Evolutionary conservation across 2,888 invertebrate species (phyloP), one percentile per base, ranked within the genome.

Genomic region (Tenthredo distinguenda): DNA sequence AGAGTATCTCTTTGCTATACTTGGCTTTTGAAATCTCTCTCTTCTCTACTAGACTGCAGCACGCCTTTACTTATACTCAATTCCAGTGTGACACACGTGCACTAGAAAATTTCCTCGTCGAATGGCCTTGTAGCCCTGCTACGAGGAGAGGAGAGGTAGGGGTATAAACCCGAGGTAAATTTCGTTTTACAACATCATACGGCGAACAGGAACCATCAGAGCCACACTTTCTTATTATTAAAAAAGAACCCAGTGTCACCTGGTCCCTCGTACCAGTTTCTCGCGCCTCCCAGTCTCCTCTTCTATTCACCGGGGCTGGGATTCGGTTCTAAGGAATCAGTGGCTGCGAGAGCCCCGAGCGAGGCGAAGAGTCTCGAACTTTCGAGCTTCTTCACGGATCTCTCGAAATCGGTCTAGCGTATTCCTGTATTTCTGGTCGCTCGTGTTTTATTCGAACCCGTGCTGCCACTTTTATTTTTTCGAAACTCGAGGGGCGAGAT

Each of bases 1-100:
- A 88, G 90, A 93, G 93, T 92, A 91, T 87, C 82, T 87, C 84
- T 87, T 87, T 79, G 68, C 77, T 79, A 85, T 86, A 62, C 47
- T 85, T 86, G 81, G 68, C 85, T 86, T 87, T 87, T 88, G 18
- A 89, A 89, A 88, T 89, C 87, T 88, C 87, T 87, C 88, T 86
- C 87, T 85, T 86, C 87, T 87, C 87, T 87, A 86, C 86, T 55
- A 85, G 87, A 86, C 84, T 86, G 86, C 87, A 86, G 76, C 83
- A 77, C 68, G 79, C 62, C 84, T 55, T 55, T 79, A 62, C 79
- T 43, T 85, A 34, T 62, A 81, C 81, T 81, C 62, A 62, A 81
- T 62, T 81, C 81, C 62, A 43, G 21, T 62, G 58, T 58, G 79
- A 79, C 79, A 79, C 79, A 79, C 79, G 79, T 81, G 81, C 81